phyloP scores from a whole-genome alignment of 2,113 vertebrate species.

The Hydrolagus affinis region DNA sequence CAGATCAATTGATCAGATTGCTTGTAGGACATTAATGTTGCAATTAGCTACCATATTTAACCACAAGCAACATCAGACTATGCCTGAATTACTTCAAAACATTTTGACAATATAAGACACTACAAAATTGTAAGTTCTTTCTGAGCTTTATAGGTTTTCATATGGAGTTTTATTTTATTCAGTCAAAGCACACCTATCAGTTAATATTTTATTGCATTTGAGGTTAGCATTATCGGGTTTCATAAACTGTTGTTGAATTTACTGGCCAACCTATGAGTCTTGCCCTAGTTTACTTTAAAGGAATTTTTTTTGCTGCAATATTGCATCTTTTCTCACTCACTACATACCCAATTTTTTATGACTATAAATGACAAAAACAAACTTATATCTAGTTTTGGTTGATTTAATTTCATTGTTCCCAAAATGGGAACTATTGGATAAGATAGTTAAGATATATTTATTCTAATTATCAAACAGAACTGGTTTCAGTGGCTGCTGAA shows the following conservation, averaged over 20 bases:
- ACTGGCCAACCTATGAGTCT: neutral
- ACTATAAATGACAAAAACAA: constrained; percentile 1
- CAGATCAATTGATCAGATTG: no score
- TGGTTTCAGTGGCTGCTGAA: neutral
- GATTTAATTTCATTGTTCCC: neutral
- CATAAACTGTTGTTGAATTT: neutral
- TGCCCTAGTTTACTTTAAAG: neutral
- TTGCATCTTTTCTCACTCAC: constrained; percentile 17
- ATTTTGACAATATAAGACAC: no score
- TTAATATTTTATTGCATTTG: neutral
- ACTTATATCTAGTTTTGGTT: neutral
- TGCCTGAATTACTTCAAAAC: no score
- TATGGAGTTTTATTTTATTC: neutral
- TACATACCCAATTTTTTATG: neutral
- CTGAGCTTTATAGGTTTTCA: no score
- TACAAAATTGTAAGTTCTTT: no score
- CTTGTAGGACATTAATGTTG: no score
- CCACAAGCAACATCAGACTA: no score
- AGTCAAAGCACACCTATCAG: neutral
- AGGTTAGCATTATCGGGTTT: neutral
- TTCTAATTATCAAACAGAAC: neutral
- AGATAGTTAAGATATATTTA: neutral
- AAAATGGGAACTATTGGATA: neutral
- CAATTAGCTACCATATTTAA: no score
- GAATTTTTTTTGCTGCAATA: neutral